Conservation (phyloP, 2,888 invertebrate species). For the Eristalis intricaria region DNA sequence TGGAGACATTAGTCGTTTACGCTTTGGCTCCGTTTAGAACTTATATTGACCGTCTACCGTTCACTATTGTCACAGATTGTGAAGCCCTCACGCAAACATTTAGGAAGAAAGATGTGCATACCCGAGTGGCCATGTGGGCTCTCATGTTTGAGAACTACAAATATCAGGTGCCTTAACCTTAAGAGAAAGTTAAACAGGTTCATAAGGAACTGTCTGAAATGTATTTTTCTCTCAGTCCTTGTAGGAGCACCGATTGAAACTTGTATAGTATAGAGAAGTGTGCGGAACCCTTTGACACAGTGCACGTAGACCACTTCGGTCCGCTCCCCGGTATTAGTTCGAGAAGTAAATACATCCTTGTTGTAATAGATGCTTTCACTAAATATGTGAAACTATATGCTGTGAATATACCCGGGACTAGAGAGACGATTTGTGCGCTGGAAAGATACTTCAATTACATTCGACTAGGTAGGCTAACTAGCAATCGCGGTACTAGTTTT, state of each 20-base stretch:
- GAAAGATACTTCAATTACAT: constrained; percentile 15
- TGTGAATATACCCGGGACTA: neutral
- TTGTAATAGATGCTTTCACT: constrained; percentile 1
- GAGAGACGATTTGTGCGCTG: constrained; percentile 14
- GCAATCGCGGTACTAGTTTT: constrained; percentile 26
- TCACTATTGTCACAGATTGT: constrained; percentile 16
- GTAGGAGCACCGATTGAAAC: neutral
- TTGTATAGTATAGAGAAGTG: constrained; percentile 17
- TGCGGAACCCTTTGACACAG: constrained; percentile 30
- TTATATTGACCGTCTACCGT: constrained; percentile 3
- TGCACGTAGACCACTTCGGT: constrained; percentile 24
- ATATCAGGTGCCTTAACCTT: constrained; percentile 11
- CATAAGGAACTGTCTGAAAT: constrained; percentile 19
- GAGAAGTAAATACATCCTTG: constrained; percentile 4
- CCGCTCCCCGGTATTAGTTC: constrained; percentile 5
- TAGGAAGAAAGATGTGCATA: constrained; percentile 29
- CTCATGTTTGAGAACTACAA: no score
- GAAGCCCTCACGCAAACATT: neutral
- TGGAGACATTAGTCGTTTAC: constrained; percentile 23
- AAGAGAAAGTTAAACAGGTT: neutral
- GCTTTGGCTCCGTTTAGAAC: neutral
- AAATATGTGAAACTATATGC: constrained; percentile 11
- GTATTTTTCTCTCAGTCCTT: constrained; percentile 21
- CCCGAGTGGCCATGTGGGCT: no score
- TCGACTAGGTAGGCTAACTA: constrained; percentile 16